These are phyloP conservation scores for Microctonus brassicae DNA, from an alignment of 2,888 invertebrate species.

Conservation along the genomic window DNA sequence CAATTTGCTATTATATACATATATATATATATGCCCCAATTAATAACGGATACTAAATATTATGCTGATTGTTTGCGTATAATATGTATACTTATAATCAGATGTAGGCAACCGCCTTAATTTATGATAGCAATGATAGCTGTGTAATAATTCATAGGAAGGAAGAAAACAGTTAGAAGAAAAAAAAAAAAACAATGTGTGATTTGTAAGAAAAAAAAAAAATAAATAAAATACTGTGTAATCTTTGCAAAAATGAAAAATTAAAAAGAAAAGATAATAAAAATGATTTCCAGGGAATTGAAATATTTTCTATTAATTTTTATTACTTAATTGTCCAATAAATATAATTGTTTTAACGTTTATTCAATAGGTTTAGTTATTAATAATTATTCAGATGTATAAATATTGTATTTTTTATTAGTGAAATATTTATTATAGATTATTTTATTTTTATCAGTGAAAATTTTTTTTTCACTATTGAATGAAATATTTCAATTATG, in stretches of 20 bases:
- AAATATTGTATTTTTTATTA: no score
- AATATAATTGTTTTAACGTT: no score
- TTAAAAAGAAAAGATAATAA: neutral
- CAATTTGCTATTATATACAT: neutral
- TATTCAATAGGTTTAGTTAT: no score
- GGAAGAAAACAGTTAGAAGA: neutral
- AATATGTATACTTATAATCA: neutral
- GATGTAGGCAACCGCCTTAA: neutral
- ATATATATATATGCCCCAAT: neutral
- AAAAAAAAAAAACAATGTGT: neutral
- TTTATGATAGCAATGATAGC: neutral
- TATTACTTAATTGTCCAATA: no score
- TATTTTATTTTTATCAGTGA: no score
- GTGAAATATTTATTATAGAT: no score
- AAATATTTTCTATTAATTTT: neutral
- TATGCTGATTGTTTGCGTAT: slow-evolving; percentile 1
- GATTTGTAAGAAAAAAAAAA: neutral
- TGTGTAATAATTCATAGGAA: neutral
- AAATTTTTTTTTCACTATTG: neutral
- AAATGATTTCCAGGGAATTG: neutral
- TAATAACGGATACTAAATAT: neutral
- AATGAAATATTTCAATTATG: neutral
- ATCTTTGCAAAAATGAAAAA: neutral
- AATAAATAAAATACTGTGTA: neutral
- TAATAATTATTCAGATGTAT: no score